Percentiles rank a stretch among this genome's conserved stretches.
Conservation (phyloP, 2,797 vertebrate species). For the Denticeps clupeoides region DNA sequence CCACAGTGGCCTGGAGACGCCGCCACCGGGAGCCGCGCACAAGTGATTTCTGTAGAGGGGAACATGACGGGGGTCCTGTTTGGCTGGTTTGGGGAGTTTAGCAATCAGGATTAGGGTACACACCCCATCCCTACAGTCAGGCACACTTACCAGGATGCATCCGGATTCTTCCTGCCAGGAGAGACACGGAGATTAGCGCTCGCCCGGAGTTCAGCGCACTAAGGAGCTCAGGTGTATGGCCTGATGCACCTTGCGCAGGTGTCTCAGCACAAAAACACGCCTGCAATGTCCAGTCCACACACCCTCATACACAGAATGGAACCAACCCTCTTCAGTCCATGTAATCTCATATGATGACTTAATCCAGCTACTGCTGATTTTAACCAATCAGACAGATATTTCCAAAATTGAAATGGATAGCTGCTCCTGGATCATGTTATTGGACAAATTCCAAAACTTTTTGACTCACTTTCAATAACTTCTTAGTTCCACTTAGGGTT, state of each 20-base stretch:
- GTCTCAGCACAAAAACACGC: no score
- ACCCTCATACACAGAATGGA: no score
- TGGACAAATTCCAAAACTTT: no score
- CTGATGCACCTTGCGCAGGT: conserved; percentile 51
- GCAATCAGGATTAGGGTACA: conserved; percentile 77
- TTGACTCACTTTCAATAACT: no score
- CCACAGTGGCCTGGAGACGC: conserved; percentile 42
- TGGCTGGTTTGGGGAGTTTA: conserved; percentile 59
- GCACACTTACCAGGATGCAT: conserved; percentile 2
- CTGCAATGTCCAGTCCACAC: no score
- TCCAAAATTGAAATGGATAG: no score
- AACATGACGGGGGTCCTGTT: conserved; percentile 28
- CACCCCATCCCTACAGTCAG: conserved; percentile 16
- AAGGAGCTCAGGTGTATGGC: conserved; percentile 80
- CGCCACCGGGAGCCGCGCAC: conserved; percentile 50
- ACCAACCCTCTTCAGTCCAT: no score
- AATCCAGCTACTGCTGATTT: no score
- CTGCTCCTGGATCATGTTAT: no score
- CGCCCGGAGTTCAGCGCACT: conserved; percentile 56
- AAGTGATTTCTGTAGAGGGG: conserved; percentile 79
- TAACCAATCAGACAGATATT: no score
- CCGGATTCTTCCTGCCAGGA: conserved; percentile 69
- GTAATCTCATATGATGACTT: no score
- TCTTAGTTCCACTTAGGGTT: no score
- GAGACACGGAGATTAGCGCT: conserved; percentile 78